phyloP scores from a whole-genome alignment of 2,113 vertebrate genomes.

The Microtus oregoni region DNA sequence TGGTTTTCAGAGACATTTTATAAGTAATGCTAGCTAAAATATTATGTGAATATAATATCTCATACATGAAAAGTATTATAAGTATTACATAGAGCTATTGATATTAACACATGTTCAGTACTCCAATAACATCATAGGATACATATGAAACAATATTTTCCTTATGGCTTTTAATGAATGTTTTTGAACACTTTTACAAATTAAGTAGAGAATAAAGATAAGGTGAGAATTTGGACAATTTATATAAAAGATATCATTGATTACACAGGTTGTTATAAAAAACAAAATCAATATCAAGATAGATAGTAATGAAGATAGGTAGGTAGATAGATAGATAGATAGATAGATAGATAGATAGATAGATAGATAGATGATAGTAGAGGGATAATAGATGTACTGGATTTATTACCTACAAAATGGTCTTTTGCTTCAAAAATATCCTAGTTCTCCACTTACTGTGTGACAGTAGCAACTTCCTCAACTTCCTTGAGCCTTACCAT shows the following conservation, averaged over 20 bases:
- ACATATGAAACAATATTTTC: background rate
- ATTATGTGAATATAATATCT: conserved; percentile 14
- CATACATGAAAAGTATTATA: background rate
- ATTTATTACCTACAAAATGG: background rate
- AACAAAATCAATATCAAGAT: background rate
- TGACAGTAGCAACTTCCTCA: background rate
- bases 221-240: background rate
- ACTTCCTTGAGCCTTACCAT: background rate
- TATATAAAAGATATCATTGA: conserved; percentile 30
- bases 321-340: background rate
- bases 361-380: background rate
- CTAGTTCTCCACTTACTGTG: background rate
- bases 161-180: conserved; percentile 26
- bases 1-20: background rate
- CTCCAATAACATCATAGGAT: conserved; percentile 38
- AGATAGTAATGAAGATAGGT: background rate
- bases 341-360: background rate
- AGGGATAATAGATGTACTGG: background rate
- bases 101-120: conserved; percentile 23
- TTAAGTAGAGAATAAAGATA: background rate
- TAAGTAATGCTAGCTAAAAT: background rate
- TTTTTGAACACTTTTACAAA: background rate
- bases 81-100: background rate
- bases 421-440: background rate
- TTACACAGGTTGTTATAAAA: background rate